Evolutionary conservation across 2,888 invertebrate species (phyloP).

Genomic region (Galerucella pusilla): DNA sequence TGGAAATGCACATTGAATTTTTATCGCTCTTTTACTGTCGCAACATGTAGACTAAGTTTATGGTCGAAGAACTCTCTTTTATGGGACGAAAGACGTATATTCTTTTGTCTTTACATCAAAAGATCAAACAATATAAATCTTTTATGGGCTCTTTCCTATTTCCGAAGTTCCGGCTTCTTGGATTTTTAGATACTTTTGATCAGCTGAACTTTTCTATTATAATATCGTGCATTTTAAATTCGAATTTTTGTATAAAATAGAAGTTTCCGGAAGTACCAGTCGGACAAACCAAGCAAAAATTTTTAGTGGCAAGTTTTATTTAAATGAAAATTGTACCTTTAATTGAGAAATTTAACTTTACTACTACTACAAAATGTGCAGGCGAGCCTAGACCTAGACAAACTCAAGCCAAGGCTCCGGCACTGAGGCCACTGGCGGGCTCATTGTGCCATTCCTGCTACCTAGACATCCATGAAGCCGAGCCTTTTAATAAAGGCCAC

Average conservation of each 20-base stretch:
- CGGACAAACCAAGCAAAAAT: too few species aligned
- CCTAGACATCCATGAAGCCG: too few species aligned
- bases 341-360: too few species aligned
- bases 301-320: too few species aligned
- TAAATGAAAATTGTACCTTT: too few species aligned
- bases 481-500: too few species aligned
- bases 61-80: slow-evolving; percentile 62
- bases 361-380: too few species aligned
- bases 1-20: slow-evolving; percentile 66
- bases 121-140: slow-evolving; percentile 61
- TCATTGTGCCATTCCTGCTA: too few species aligned
- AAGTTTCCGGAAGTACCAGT: neutral
- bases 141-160: slow-evolving; percentile 51
- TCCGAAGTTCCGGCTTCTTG: slow-evolving; percentile 33
- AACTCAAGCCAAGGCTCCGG: too few species aligned
- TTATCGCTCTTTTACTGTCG: slow-evolving; percentile 66
- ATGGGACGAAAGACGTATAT: slow-evolving; percentile 58
- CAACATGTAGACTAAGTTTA: slow-evolving; percentile 65
- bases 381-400: too few species aligned
- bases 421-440: too few species aligned
- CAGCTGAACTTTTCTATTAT: slow-evolving; percentile 15
- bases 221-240: slow-evolving; percentile 15
- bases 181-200: slow-evolving; percentile 34
- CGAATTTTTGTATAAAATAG: neutral
- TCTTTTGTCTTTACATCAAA: slow-evolving; percentile 60